Percentiles rank a stretch among this genome's conserved stretches.
These are phyloP conservation scores for Pammene aurita DNA, from an alignment of 2,888 invertebrate genomes.

Conservation along the genomic window DNA sequence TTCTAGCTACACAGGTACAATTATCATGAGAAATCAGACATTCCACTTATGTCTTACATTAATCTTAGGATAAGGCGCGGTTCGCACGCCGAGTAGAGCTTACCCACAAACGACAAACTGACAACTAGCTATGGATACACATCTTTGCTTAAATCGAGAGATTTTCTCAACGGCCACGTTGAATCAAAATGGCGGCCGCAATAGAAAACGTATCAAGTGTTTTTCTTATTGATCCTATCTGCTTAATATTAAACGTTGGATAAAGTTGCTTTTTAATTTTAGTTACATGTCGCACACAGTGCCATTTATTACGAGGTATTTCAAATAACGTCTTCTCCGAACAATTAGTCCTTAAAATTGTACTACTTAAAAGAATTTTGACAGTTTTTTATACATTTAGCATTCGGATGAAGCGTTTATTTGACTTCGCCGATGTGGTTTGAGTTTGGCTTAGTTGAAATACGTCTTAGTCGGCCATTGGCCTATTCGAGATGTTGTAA, in stretches of 20 bases:
- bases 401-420: slow-evolving; percentile 44
- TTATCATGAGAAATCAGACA: slow-evolving; percentile 66
- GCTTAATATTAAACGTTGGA: slow-evolving; percentile 71
- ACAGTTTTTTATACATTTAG: background rate
- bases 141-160: slow-evolving; percentile 72
- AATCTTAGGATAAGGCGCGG: slow-evolving; percentile 62
- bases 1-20: slow-evolving; percentile 82
- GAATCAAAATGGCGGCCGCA: slow-evolving; percentile 42
- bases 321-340: slow-evolving; percentile 39
- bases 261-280: slow-evolving; percentile 64
- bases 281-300: slow-evolving; percentile 33
- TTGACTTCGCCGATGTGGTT: slow-evolving; percentile 50
- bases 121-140: slow-evolving; percentile 77
- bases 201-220: slow-evolving; percentile 44
- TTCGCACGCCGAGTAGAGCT: slow-evolving; percentile 54
- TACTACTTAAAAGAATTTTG: slow-evolving; percentile 28
- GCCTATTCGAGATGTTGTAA: slow-evolving; percentile 4
- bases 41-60: slow-evolving; percentile 75
- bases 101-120: slow-evolving; percentile 69
- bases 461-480: slow-evolving; percentile 27
- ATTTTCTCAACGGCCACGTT: slow-evolving; percentile 52
- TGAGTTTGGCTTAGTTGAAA: slow-evolving; percentile 48
- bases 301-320: slow-evolving; percentile 11
- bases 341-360: slow-evolving; percentile 33
- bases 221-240: slow-evolving; percentile 68